Conservation (phyloP, 37 sponge, comb jelly and placozoan species). For the Sycon ciliatum region DNA sequence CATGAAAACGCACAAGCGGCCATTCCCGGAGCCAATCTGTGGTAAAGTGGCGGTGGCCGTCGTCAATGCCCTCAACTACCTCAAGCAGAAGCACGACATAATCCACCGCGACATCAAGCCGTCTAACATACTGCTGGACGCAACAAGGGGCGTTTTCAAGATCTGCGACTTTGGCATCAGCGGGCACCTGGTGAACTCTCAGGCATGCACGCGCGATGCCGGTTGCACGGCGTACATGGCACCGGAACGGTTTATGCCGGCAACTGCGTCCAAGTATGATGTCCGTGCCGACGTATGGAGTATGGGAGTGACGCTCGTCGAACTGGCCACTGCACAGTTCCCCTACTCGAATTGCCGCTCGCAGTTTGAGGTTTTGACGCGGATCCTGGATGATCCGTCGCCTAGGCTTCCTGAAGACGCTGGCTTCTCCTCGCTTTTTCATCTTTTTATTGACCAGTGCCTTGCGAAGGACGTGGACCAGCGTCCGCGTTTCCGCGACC, state of each 20-base stretch:
- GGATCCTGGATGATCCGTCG: constrained; percentile 52
- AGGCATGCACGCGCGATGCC: constrained; percentile 69
- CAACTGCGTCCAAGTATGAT: constrained; percentile 48
- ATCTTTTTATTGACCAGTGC: not conserved
- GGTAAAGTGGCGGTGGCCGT: constrained; percentile 77
- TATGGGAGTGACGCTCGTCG: constrained; percentile 70
- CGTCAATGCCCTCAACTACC: constrained; percentile 77
- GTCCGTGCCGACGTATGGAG: constrained; percentile 90
- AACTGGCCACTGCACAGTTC: constrained; percentile 57
- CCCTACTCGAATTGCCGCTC: constrained; percentile 44
- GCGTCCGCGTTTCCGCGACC: constrained; percentile 68
- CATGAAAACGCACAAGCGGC: constrained; percentile 29
- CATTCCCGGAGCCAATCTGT: constrained; percentile 74
- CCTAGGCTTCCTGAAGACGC: constrained; percentile 56
- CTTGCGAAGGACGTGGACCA: constrained; percentile 50
- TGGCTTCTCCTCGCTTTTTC: constrained; percentile 42
- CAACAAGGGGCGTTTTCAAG: constrained; percentile 59
- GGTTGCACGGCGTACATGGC: constrained; percentile 82
- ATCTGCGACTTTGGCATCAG: constrained; percentile 93
- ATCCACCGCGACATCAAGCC: constrained; percentile 96
- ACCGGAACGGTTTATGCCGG: constrained; percentile 70
- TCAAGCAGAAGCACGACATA: constrained; percentile 60
- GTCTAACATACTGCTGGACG: constrained; percentile 71
- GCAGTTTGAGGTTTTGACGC: constrained; percentile 68
- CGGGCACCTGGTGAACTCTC: constrained; percentile 74